phyloP scores from a whole-genome alignment of 1,140 invertebrate species.

The Philopotamus ludificatus region DNA sequence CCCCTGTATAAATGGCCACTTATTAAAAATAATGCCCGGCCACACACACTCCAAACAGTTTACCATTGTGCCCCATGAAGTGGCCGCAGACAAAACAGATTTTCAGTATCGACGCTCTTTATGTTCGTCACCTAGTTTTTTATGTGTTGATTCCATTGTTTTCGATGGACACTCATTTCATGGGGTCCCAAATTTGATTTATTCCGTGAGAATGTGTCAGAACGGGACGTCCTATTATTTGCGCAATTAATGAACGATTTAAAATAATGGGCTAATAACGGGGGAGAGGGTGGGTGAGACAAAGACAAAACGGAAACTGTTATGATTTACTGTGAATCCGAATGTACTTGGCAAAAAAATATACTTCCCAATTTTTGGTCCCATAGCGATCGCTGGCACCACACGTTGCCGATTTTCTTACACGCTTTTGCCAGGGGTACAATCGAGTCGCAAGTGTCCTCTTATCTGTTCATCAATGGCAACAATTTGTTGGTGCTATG shows the following conservation, averaged over 20 bases:
- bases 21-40: conserved; percentile 29
- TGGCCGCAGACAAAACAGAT: conserved; percentile 32
- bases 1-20: conserved; percentile 29
- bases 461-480: conserved; percentile 35
- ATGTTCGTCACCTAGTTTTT: conserved; percentile 17
- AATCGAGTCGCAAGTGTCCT: conserved; percentile 20
- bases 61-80: conserved; percentile 15
- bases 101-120: conserved; percentile 9
- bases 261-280: too few species aligned
- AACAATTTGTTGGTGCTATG: conserved; percentile 23
- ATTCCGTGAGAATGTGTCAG: conserved; percentile 32
- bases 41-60: conserved; percentile 1
- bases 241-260: too few species aligned
- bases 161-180: conserved; percentile 19
- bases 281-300: too few species aligned
- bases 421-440: background rate
- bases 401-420: background rate
- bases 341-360: too few species aligned
- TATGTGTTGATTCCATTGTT: conserved; percentile 20
- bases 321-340: too few species aligned
- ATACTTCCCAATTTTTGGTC: too few species aligned
- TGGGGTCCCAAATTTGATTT: conserved; percentile 36
- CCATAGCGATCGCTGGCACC: too few species aligned
- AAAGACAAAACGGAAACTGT: too few species aligned
- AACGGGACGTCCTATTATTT: too few species aligned